Percentiles rank a stretch among this genome's conserved stretches.
Conservation (phyloP, 2,888 invertebrate genomes). For the Agrochola lota region DNA sequence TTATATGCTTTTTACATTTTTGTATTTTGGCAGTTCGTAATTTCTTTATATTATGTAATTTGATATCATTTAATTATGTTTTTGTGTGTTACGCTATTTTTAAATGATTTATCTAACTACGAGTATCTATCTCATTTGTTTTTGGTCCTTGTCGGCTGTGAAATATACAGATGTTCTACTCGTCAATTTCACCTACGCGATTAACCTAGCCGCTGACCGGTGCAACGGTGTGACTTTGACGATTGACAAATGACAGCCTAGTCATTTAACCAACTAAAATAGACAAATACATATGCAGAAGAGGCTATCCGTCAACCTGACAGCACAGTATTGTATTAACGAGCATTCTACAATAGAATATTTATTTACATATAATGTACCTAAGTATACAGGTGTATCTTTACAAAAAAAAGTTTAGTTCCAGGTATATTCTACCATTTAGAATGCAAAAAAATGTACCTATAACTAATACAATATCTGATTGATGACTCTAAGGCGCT, state of each 20-base stretch:
- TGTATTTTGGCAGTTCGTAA: too few relatives aligned
- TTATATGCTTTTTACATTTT: neutral
- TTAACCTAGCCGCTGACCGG: slow-evolving; percentile 13
- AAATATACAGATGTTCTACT: neutral
- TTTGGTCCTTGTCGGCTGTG: neutral
- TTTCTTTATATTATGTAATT: neutral
- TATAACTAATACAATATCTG: too few relatives aligned
- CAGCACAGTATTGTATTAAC: too few relatives aligned
- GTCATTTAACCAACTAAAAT: neutral
- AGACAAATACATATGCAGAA: neutral
- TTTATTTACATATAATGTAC: too few relatives aligned
- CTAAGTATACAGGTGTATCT: too few relatives aligned
- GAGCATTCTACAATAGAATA: neutral
- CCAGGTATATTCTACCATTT: too few relatives aligned
- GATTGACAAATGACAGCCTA: slow-evolving; percentile 15
- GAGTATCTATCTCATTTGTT: neutral
- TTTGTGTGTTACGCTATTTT: too few relatives aligned
- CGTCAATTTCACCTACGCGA: slow-evolving; percentile 5
- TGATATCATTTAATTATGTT: too few relatives aligned
- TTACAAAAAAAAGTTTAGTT: too few relatives aligned
- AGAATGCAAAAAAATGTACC: too few relatives aligned
- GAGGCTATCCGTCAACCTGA: neutral
- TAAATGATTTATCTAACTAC: neutral
- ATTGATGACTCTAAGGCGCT: too few relatives aligned
- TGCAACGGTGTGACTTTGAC: slow-evolving; percentile 30